phyloP scores from a whole-genome alignment of 2,113 vertebrate species.

The Electrona antarctica region DNA sequence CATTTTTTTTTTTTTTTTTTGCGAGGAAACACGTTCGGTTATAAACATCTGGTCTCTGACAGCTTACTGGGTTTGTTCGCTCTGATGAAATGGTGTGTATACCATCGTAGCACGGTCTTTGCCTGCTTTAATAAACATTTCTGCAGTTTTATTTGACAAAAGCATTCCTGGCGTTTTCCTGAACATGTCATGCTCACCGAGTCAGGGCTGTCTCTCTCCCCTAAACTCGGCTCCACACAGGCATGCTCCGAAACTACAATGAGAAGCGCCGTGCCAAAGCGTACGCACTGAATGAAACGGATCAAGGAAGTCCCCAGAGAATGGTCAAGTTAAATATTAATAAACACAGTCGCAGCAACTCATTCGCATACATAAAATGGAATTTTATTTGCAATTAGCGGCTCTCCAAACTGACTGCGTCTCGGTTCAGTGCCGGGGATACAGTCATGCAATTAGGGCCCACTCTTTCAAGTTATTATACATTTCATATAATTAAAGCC shows the following conservation, averaged over 20 bases:
- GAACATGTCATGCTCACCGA: constrained; percentile 23
- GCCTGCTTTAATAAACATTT: constrained; percentile 41
- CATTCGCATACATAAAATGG: constrained; percentile 33
- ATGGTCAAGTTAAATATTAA: constrained; percentile 44
- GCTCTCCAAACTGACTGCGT: constrained; percentile 20
- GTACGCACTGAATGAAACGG: constrained; percentile 15
- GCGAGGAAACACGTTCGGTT: constrained; percentile 49
- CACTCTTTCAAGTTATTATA: constrained; percentile 26
- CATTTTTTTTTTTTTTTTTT: constrained; percentile 40
- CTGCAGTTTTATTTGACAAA: constrained; percentile 45
- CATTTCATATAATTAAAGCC: constrained; percentile 29
- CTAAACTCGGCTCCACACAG: not conserved
- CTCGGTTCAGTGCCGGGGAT: constrained; percentile 26
- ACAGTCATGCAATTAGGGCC: constrained; percentile 25
- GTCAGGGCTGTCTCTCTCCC: constrained; percentile 4
- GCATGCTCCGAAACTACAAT: constrained; percentile 8
- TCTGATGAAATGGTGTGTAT: constrained; percentile 40
- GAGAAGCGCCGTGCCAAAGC: constrained; percentile 1
- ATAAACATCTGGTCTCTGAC: constrained; percentile 72
- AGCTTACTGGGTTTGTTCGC: constrained; percentile 50
- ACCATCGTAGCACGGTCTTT: constrained; percentile 22
- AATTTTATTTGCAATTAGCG: constrained; percentile 39
- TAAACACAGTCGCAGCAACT: constrained; percentile 30
- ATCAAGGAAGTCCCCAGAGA: constrained; percentile 25
- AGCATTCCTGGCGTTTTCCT: constrained; percentile 37